Evolutionary conservation across 2,113 vertebrate genomes (phyloP), one percentile per base, ranked within the genome.

Genomic region (Pseudopodoces humilis): DNA sequence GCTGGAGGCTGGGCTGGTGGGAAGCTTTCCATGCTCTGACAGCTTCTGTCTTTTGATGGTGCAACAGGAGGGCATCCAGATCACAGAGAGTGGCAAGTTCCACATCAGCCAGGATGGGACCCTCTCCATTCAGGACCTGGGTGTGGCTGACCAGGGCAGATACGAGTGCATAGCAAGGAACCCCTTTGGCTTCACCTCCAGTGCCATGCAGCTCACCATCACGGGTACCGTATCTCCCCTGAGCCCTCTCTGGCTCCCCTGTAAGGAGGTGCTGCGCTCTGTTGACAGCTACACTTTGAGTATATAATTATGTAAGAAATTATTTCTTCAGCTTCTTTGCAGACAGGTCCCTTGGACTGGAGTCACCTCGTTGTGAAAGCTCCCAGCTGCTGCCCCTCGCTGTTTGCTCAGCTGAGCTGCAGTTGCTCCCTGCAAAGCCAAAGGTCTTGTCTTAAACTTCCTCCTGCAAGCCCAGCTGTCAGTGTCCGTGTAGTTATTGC

Each of bases 71-170:
- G 96, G 96, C 9, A 97, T 97, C 93, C 97, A 97, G 84, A 97
- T 98, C 95, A 98, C 97, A 3, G 97, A 98, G 74, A 98, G 97
- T 0, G 97, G 97, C 80, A 98, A 98, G 79, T 98, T 98, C 94
- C 96, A 95, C 35, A 31, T 98, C 30, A 96, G 94, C 93, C 94
- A 74, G 56, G 97, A 98, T 0, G 97, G 97, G 68, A 94, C 95
- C 22, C 96, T 98, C 24, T 96, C 95, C 81, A 95, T 98, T 18
- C 95, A 95, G 41, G 97, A 98, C 68, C 95, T 98, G 7, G 97
- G 97, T 0, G 88, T 97, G 93, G 97, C 96, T 18, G 97, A 98
- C 70, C 95, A 97, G 91, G 97, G 97, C 47, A 97, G 94, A 96
- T 98, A 98, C 1, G 97, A 98, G 28, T 98, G 97, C 62, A 96